Conservation (phyloP, 2,888 invertebrate species). For the Ochropleura leucogaster region DNA sequence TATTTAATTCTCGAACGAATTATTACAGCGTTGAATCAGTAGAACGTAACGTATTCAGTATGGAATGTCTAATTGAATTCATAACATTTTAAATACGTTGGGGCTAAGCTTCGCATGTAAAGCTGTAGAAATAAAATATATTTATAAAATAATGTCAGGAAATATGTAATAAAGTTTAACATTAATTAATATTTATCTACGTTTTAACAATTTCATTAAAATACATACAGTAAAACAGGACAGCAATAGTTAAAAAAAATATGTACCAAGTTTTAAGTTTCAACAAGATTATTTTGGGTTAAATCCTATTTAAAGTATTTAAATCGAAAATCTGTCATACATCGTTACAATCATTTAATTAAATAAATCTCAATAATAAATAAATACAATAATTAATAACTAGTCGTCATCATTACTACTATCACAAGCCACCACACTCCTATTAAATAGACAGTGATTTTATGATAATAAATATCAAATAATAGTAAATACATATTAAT, state of each 20-base stretch:
- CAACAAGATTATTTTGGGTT: constrained; percentile 56
- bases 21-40: constrained; percentile 42
- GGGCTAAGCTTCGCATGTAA: constrained; percentile 51
- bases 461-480: constrained; percentile 73
- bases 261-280: constrained; percentile 46
- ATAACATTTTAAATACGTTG: constrained; percentile 16
- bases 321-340: constrained; percentile 54
- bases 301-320: constrained; percentile 46
- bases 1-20: constrained; percentile 43
- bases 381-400: constrained; percentile 65
- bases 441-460: constrained; percentile 84
- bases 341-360: constrained; percentile 54
- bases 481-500: constrained; percentile 67
- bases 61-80: constrained; percentile 21
- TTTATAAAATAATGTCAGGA: constrained; percentile 46
- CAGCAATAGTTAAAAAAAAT: constrained; percentile 45
- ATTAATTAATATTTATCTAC: constrained; percentile 63
- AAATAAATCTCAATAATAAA: constrained; percentile 61
- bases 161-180: constrained; percentile 57
- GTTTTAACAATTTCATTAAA: constrained; percentile 58
- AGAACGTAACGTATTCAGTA: constrained; percentile 60
- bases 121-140: constrained; percentile 49
- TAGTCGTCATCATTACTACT: constrained; percentile 79
- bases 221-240: constrained; percentile 48
- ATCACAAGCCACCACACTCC: constrained; percentile 89